phyloP scores from a whole-genome alignment of 2,797 vertebrate genomes.

The Myotis vivesi region DNA sequence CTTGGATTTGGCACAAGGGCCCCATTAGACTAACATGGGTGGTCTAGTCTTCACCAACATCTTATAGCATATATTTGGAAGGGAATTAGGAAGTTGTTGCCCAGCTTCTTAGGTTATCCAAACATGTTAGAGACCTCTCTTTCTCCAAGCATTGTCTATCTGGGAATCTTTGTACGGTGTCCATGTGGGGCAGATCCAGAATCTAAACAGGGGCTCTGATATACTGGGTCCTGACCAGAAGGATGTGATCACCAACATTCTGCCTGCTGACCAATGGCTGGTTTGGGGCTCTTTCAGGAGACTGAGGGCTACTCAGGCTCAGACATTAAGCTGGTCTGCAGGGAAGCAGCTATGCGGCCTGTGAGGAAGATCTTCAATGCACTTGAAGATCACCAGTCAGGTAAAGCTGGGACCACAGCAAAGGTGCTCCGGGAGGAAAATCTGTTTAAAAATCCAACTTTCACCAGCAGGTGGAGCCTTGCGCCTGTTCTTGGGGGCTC shows the following conservation, averaged over 20 bases:
- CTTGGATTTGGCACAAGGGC: not conserved
- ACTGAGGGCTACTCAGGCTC: conserved; percentile 95
- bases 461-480: conserved; percentile 82
- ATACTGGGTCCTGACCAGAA: not conserved
- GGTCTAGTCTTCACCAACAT: not conserved
- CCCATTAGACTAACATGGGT: not conserved
- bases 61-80: not conserved
- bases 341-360: conserved; percentile 96
- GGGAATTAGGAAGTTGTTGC: not conserved
- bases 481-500: conserved; percentile 8
- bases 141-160: not conserved
- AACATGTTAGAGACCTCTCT: not conserved
- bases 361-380: conserved; percentile 93
- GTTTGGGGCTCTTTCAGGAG: conserved; percentile 80
- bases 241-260: not conserved
- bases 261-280: not conserved
- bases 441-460: not conserved
- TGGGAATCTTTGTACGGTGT: not conserved
- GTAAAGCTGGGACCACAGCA: conserved; percentile 78
- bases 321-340: conserved; percentile 94
- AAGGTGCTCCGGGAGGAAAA: not conserved
- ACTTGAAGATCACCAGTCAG: conserved; percentile 90
- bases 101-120: not conserved
- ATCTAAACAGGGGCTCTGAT: not conserved
- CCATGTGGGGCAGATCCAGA: not conserved